Percentiles rank a stretch among this genome's conserved stretches.
Conservation (phyloP, 2,113 vertebrate species). For the Onychostruthus taczanowskii region DNA sequence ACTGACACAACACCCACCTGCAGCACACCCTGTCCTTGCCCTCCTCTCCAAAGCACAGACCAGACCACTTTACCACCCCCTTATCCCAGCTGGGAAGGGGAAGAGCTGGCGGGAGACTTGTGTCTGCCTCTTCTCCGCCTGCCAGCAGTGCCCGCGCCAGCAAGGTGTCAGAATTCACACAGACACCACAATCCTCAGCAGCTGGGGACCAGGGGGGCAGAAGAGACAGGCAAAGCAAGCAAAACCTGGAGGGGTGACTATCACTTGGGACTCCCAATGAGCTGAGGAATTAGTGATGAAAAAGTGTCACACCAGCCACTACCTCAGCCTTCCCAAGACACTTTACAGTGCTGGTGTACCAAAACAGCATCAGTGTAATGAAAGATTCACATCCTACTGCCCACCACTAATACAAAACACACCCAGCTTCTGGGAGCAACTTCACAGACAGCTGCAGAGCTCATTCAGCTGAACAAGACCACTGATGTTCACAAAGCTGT, state of each 20-base stretch:
- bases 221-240: not conserved
- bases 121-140: not conserved
- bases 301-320: not conserved
- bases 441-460: not conserved
- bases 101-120: not conserved
- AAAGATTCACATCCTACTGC: not conserved
- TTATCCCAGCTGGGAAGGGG: not conserved
- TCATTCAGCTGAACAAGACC: not conserved
- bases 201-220: not conserved
- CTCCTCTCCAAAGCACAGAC: not conserved
- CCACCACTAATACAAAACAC: conserved; percentile 13
- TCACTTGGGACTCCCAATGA: not conserved
- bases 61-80: not conserved
- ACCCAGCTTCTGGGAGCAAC: not conserved
- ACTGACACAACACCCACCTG: not conserved
- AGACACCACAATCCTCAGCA: rapidly evolving
- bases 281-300: not conserved
- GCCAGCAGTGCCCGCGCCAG: not conserved
- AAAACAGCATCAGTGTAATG: not conserved
- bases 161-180: not conserved
- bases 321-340: not conserved
- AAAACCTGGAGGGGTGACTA: not conserved
- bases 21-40: not conserved
- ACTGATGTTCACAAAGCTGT: not conserved
- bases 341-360: not conserved